phyloP scores from a whole-genome alignment of 2,797 vertebrate genomes.

The Protosalanx chinensis region DNA sequence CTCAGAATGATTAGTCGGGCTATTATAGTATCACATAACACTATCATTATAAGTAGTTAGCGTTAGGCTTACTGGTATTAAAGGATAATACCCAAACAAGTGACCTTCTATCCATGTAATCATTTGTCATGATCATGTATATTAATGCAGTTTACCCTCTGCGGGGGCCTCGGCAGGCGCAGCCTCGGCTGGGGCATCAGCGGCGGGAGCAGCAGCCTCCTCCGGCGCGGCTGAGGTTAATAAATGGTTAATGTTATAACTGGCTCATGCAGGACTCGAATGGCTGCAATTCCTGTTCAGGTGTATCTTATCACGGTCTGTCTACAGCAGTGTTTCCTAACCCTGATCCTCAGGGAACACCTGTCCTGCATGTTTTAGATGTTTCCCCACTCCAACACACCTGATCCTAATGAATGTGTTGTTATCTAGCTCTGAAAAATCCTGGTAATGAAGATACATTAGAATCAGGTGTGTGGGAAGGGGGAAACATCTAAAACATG shows the following conservation, averaged over 20 bases:
- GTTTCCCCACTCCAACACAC: too few species aligned
- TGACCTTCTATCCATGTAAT: not conserved
- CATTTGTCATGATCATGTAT: not conserved
- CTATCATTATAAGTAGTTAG: not conserved
- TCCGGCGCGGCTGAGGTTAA: conserved; percentile 12
- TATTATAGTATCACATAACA: not conserved
- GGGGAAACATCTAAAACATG: too few species aligned
- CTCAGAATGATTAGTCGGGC: not conserved
- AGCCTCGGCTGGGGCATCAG: not conserved
- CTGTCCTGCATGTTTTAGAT: too few species aligned
- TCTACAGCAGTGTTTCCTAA: too few species aligned
- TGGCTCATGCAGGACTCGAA: not conserved
- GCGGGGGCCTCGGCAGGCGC: not conserved
- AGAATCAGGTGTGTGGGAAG: too few species aligned
- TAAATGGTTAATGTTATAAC: conserved; percentile 11
- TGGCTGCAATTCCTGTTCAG: not conserved
- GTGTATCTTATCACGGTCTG: too few species aligned
- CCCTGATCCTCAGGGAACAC: too few species aligned
- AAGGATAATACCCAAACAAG: not conserved
- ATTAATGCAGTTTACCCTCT: conserved; percentile 14
- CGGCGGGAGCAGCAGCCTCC: too few species aligned
- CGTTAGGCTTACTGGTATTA: not conserved
- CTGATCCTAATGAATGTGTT: too few species aligned
- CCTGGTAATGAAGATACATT: too few species aligned
- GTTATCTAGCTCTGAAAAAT: too few species aligned